Conservation (phyloP, 2,797 vertebrate species). For the Mallotus villosus region DNA sequence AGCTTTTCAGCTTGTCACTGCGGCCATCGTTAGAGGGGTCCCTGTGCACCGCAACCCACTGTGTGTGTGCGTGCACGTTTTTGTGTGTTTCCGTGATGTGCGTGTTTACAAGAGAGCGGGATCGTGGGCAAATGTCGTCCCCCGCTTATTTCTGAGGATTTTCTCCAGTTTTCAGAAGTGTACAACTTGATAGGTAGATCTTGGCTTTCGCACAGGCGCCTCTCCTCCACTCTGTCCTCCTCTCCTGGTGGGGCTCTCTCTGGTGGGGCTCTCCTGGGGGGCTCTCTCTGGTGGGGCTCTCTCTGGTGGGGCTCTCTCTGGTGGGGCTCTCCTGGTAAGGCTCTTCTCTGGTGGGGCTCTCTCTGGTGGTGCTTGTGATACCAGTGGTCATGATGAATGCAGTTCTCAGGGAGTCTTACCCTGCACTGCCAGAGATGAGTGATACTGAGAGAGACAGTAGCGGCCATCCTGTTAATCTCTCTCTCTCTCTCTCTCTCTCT, state of each 20-base stretch:
- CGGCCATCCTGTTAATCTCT: not conserved
- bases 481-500: too few relatives aligned
- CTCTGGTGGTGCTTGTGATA: not conserved
- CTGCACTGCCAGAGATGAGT: not conserved
- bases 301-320: not conserved
- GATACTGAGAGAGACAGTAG: not conserved
- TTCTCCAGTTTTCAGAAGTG: conserved; percentile 31
- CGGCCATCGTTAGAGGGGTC: conserved; percentile 33
- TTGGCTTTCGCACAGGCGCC: not conserved
- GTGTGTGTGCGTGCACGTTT: not conserved
- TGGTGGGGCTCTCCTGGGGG: too few relatives aligned
- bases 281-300: not conserved
- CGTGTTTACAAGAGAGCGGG: not conserved
- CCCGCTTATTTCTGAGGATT: conserved; percentile 14
- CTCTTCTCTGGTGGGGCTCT: not conserved
- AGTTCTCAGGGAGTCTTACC: not conserved
- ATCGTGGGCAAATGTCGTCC: too few relatives aligned
- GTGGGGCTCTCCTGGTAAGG: too few relatives aligned
- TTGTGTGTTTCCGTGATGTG: not conserved
- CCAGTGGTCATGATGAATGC: not conserved
- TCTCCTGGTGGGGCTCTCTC: too few relatives aligned
- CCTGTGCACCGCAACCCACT: conserved; percentile 38
- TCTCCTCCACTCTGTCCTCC: too few relatives aligned
- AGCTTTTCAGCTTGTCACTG: conserved; percentile 68
- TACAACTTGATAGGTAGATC: conserved; percentile 27